A percentile compares a stretch with the other conserved stretches of the same genome.
phyloP scores from a whole-genome alignment of 2,113 vertebrate genomes.

The Anarrhichthys ocellatus region DNA sequence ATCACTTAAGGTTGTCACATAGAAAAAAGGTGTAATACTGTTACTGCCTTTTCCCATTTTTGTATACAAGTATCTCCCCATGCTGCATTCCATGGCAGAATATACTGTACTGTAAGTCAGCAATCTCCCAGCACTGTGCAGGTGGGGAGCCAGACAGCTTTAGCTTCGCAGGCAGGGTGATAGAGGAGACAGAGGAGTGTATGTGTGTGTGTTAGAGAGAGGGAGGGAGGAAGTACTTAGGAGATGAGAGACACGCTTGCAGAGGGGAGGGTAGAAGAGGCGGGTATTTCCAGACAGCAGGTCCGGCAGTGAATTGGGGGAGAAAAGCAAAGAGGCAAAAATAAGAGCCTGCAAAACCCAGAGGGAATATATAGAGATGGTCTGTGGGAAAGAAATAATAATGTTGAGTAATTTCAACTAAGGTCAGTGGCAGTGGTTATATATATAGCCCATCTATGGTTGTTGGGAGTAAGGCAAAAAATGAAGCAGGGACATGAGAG shows the following conservation, averaged over 20 bases:
- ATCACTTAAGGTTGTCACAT: neutral
- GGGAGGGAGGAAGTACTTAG: constrained; percentile 14
- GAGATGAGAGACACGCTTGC: constrained; percentile 23
- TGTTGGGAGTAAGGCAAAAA: neutral
- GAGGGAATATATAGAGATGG: constrained; percentile 17
- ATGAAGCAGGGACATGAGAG: constrained; percentile 1
- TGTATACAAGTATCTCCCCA: constrained; percentile 27
- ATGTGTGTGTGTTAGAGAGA: neutral
- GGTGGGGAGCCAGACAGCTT: constrained; percentile 64
- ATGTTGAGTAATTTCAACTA: constrained; percentile 36
- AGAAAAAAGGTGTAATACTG: constrained; percentile 1
- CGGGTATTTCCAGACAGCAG: constrained; percentile 17
- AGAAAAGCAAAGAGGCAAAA: constrained; percentile 25
- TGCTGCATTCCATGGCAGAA: constrained; percentile 33
- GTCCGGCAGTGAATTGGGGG: neutral
- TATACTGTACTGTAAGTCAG: constrained; percentile 36
- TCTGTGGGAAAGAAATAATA: neutral
- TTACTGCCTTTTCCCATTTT: constrained; percentile 21
- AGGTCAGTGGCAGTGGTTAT: constrained; percentile 22
- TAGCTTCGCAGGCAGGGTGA: constrained; percentile 44
- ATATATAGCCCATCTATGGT: constrained; percentile 25
- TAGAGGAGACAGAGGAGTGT: constrained; percentile 21
- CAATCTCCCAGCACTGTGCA: constrained; percentile 57
- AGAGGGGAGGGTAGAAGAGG: constrained; percentile 9
- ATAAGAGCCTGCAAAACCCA: constrained; percentile 9